Evolutionary conservation across 2,113 vertebrate species (phyloP).

Genomic region (Peromyscus leucopus): DNA sequence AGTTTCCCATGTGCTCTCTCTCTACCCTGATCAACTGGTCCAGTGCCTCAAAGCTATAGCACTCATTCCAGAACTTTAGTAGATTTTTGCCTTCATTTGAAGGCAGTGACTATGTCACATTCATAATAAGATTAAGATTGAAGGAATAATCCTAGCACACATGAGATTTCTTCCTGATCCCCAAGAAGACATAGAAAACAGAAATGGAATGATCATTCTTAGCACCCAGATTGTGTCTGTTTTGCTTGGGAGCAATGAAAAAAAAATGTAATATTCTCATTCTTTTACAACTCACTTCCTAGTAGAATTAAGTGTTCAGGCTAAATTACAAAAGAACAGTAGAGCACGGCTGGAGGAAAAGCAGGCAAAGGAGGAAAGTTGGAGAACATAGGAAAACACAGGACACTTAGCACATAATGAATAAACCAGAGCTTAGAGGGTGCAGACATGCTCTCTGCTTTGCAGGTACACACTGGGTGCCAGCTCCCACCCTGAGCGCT

Average conservation of each 20-base stretch:
- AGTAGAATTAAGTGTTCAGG: background rate
- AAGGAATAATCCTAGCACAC: background rate
- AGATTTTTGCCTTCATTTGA: background rate
- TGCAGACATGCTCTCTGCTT: background rate
- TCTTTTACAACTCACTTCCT: background rate
- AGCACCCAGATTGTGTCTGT: background rate
- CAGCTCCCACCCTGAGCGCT: background rate
- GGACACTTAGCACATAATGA: background rate
- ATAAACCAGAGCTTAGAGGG: background rate
- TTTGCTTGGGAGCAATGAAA: background rate
- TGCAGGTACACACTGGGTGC: background rate
- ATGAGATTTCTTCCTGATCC: background rate
- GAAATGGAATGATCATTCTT: background rate
- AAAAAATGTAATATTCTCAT: background rate
- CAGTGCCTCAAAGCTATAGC: background rate
- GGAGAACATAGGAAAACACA: background rate
- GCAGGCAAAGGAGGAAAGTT: background rate
- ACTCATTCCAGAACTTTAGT: background rate
- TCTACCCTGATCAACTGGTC: background rate
- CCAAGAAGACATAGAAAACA: background rate
- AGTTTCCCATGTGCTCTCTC: background rate
- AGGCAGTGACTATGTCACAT: background rate
- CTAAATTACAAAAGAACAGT: background rate
- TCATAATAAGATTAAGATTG: background rate
- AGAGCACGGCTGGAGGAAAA: background rate